Percentiles rank a stretch among this genome's conserved stretches.
Evolutionary conservation across 2,888 invertebrate species (phyloP).

Genomic region (Schizaphis graminum): DNA sequence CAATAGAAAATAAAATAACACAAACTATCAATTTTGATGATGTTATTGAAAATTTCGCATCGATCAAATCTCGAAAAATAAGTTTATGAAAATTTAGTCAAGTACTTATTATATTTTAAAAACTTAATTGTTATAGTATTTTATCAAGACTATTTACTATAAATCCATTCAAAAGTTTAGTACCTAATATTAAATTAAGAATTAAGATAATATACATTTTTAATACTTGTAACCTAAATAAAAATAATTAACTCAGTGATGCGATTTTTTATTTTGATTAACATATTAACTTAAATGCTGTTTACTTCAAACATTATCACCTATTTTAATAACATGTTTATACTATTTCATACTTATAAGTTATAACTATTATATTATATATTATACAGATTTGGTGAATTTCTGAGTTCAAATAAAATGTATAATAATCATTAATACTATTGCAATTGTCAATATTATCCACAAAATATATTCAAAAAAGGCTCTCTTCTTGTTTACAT

Average conservation of each 20-base stretch:
- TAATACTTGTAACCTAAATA: not conserved
- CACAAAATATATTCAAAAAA: no score
- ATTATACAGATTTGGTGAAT: not conserved
- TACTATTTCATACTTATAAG: not conserved
- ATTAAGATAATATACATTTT: no score
- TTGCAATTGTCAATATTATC: no score
- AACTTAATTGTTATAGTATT: no score
- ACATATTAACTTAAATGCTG: not conserved
- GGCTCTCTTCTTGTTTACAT: no score
- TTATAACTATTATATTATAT: not conserved
- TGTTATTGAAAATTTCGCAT: no score
- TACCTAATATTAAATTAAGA: no score
- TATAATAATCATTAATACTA: not conserved
- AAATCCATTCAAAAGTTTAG: no score
- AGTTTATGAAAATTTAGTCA: not conserved
- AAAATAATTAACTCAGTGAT: not conserved
- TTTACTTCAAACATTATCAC: not conserved
- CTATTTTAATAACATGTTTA: not conserved
- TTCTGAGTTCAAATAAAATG: not conserved
- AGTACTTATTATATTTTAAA: constrained; percentile 3
- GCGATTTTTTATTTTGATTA: not conserved
- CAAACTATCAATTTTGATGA: no score
- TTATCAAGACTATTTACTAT: no score
- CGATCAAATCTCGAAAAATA: no score
- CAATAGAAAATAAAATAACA: no score